Conservation (phyloP, 1,140 invertebrate genomes). For the Diorhabda sublineata region DNA sequence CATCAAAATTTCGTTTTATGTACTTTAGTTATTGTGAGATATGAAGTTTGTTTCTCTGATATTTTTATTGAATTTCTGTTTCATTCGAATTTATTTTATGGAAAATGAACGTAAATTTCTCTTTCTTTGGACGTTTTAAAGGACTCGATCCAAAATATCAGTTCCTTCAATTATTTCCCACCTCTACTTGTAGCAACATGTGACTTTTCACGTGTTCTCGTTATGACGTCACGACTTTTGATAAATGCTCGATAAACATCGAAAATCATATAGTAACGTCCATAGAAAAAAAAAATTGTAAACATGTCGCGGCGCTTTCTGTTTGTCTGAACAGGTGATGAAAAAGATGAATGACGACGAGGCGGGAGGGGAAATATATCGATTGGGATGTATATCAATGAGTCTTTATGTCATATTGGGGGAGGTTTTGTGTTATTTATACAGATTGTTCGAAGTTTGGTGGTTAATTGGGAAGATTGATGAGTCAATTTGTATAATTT, state of each 20-base stretch:
- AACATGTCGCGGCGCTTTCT: constrained; percentile 31
- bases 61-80: too few relatives aligned
- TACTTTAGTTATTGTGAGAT: too few relatives aligned
- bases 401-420: constrained; percentile 28
- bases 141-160: background rate
- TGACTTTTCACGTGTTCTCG: constrained; percentile 33
- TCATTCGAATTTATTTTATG: too few relatives aligned
- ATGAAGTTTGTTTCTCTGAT: too few relatives aligned
- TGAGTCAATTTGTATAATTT: too few relatives aligned
- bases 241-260: constrained; percentile 35
- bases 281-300: constrained; percentile 20
- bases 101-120: too few relatives aligned
- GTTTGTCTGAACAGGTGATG: constrained; percentile 36
- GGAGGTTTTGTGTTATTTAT: constrained; percentile 18
- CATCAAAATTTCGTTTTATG: too few relatives aligned
- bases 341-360: constrained; percentile 37
- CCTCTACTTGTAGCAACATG: constrained; percentile 23
- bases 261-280: constrained; percentile 30
- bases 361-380: constrained; percentile 27
- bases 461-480: background rate
- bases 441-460: background rate
- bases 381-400: constrained; percentile 30
- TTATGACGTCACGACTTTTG: constrained; percentile 30
- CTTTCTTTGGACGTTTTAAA: too few relatives aligned
- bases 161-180: background rate